A percentile compares a stretch with the other conserved stretches of the same genome.
Conservation (phyloP, 1,140 invertebrate species). For the Episyrphus balteatus region DNA sequence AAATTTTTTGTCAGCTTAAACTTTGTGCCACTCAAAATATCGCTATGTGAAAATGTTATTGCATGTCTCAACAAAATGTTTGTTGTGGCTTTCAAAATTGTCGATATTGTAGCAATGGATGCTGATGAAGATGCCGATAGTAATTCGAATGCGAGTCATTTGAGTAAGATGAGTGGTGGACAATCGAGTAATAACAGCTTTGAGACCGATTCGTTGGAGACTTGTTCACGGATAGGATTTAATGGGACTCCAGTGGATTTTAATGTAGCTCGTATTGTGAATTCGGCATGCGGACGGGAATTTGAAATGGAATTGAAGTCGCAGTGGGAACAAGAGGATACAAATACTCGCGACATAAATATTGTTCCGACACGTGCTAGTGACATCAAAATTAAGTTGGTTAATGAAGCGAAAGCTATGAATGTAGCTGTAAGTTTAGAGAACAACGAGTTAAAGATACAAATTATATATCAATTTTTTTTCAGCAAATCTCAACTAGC, state of each 20-base stretch:
- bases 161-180: slow-evolving; percentile 25
- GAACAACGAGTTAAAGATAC: not conserved
- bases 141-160: slow-evolving; percentile 21
- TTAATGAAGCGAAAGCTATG: slow-evolving; percentile 34
- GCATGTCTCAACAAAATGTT: slow-evolving; percentile 30
- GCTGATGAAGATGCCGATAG: slow-evolving; percentile 22
- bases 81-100: slow-evolving; percentile 32
- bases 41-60: slow-evolving; percentile 30
- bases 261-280: slow-evolving; percentile 29
- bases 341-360: slow-evolving; percentile 23
- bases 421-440: slow-evolving; percentile 16
- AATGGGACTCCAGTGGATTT: slow-evolving; percentile 28
- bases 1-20: slow-evolving; percentile 34
- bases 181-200: slow-evolving; percentile 28
- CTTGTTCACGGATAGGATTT: slow-evolving; percentile 20
- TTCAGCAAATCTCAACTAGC: no score
- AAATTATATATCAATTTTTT: not conserved
- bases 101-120: slow-evolving; percentile 21
- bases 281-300: slow-evolving; percentile 26
- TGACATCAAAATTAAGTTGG: slow-evolving; percentile 31
- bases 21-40: slow-evolving; percentile 25
- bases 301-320: slow-evolving; percentile 29
- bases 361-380: slow-evolving; percentile 24
- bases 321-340: slow-evolving; percentile 27
- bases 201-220: slow-evolving; percentile 31